phyloP scores from a whole-genome alignment of 2,888 invertebrate species.

The Odontothrips loti region DNA sequence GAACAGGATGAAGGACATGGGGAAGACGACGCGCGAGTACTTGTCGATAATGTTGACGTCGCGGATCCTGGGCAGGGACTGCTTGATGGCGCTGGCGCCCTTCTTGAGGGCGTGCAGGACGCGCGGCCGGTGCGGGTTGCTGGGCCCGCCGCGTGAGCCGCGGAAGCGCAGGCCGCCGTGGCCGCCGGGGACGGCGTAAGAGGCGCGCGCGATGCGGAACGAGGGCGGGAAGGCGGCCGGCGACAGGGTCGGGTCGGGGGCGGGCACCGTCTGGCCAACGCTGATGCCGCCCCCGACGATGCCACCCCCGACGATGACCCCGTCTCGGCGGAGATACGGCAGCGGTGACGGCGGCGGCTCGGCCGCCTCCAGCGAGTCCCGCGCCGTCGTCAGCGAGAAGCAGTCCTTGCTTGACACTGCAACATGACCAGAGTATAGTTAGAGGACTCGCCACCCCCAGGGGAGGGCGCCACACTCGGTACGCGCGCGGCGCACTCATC shows the following conservation, averaged over 20 bases:
- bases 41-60: slow-evolving; percentile 98
- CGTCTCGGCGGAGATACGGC: neutral
- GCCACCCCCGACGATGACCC: neutral
- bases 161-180: slow-evolving; percentile 53
- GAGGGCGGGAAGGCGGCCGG: slow-evolving; percentile 66
- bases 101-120: slow-evolving; percentile 76
- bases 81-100: slow-evolving; percentile 79
- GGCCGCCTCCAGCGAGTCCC: slow-evolving; percentile 6
- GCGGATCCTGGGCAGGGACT: slow-evolving; percentile 92
- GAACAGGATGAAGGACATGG: slow-evolving; percentile 91
- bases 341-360: slow-evolving; percentile 8
- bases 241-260: slow-evolving; percentile 32
- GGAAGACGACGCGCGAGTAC: slow-evolving; percentile 92
- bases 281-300: neutral
- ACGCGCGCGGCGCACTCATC: too few relatives aligned
- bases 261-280: neutral
- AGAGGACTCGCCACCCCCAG: too few relatives aligned
- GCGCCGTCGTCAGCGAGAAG: slow-evolving; percentile 18
- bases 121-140: slow-evolving; percentile 55
- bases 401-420: slow-evolving; percentile 12
- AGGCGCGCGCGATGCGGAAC: slow-evolving; percentile 64
- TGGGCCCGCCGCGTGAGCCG: slow-evolving; percentile 50
- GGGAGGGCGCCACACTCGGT: neutral
- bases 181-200: slow-evolving; percentile 34
- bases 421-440: neutral